Base-by-base conservation (phyloP, 1,140 invertebrate species). In the Aphidius gifuensis region DNA sequence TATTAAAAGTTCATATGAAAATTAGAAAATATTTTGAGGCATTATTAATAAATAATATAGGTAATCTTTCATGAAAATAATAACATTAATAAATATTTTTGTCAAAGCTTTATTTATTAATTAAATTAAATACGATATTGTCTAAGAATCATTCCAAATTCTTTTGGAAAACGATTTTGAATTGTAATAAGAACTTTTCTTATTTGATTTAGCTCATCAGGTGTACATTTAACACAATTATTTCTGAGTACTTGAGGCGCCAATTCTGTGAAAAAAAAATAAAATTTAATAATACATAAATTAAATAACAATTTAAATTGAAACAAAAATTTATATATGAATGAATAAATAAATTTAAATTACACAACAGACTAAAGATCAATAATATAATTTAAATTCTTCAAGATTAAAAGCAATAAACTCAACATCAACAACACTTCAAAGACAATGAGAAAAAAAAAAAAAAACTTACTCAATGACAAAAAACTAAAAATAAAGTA, bases 91-190 rank as follows among this genome's bases (percentile, higher is more conserved):
- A 11, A 53, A 39, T 21, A 38, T 50, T 53, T 53, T 23, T 32
- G 4, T 32, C 4, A 32, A 32, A 50, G 58, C 48, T 8, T 3
- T 40, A 40, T 23, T 51, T 42, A 44, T 7, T 56, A 5, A n/a
- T 43, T 11, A 45, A 38, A 16, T 57, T 69, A 65, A 40, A 53
- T 58, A n/a, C 85, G 80, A 67, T 87, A 88, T 67, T 87, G 85
- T 68, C 84, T 83, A 4, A 90, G 78, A 66, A 90, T 83, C 76
- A 86, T 89, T 11, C 83, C 80, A 87, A 88, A 90, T 74, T 90
- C 87, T 67, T 87, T 87, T 4, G 88, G 88, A 69, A 83, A 89
- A 67, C 85, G 83, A 65, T 85, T 80, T 68, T 90, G 87, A 59
- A 90, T 85, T 74, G 88, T 87, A 5, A 84, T 83, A 6, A 90